Percentiles rank a stretch among this genome's conserved stretches.
These are phyloP conservation scores for Actenoides lindsayi DNA, from an alignment of 2,113 vertebrate genomes.

Conservation along the genomic window DNA sequence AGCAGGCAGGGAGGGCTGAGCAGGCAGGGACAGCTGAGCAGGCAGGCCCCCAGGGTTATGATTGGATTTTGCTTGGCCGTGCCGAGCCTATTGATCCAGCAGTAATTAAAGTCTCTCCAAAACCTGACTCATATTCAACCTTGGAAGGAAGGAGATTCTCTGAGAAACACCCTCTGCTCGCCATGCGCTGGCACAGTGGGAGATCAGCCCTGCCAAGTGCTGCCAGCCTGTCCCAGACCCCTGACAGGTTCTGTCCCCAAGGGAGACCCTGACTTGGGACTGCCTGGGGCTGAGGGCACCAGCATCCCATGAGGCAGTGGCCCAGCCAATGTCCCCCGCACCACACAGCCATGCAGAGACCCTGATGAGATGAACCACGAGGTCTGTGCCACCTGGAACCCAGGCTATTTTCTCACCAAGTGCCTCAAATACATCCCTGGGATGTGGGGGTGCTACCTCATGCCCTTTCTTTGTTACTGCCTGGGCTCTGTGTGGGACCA, in stretches of 20 bases:
- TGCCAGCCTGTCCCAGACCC: background rate
- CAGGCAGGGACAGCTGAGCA: background rate
- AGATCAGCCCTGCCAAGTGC: background rate
- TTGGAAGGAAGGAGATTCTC: conserved; percentile 30
- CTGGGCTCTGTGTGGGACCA: background rate
- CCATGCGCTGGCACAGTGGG: fast-evolving
- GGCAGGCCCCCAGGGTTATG: background rate
- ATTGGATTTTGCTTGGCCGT: conserved; percentile 61
- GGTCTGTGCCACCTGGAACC: fast-evolving
- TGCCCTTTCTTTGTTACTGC: background rate
- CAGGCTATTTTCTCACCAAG: background rate
- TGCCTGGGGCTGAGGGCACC: background rate
- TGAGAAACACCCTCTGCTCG: conserved; percentile 8
- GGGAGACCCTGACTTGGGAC: fast-evolving
- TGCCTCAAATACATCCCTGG: background rate
- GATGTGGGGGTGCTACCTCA: background rate
- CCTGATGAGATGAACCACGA: background rate
- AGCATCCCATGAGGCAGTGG: background rate
- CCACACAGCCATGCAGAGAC: fast-evolving
- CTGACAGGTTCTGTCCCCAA: background rate
- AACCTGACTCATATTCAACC: conserved; percentile 70
- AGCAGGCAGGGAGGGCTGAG: background rate
- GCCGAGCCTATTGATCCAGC: conserved; percentile 59
- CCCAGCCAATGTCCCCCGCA: background rate
- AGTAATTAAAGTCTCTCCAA: conserved; percentile 68